Evolutionary conservation across 2,888 invertebrate genomes (phyloP).

Genomic region (Hemistola chrysoprasaria): DNA sequence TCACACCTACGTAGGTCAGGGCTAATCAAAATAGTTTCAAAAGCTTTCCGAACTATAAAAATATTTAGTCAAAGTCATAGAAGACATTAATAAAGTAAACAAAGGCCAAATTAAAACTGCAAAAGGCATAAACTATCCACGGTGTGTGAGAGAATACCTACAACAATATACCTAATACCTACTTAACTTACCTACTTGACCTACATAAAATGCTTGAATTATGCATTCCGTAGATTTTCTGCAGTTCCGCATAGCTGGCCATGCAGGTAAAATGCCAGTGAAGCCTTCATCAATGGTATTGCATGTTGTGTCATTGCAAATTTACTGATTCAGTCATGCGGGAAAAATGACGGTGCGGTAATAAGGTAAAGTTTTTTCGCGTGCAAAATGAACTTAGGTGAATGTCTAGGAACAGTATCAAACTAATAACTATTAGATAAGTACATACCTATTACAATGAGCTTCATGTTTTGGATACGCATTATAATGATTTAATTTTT

Average conservation of each 20-base stretch:
- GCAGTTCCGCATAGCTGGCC: slow-evolving; percentile 20
- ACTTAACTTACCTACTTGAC: slow-evolving; percentile 13
- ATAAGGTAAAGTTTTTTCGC: slow-evolving; percentile 1
- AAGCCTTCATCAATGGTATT: slow-evolving; percentile 29
- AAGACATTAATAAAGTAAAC: too few relatives aligned
- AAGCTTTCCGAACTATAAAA: too few relatives aligned
- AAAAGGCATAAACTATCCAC: neutral
- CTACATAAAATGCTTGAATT: slow-evolving; percentile 8
- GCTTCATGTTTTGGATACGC: too few relatives aligned
- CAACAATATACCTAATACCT: slow-evolving; percentile 4
- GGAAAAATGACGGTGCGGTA: slow-evolving; percentile 21
- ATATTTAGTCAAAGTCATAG: too few relatives aligned
- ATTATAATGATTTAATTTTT: too few relatives aligned
- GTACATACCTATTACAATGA: too few relatives aligned
- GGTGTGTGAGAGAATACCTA: slow-evolving; percentile 9
- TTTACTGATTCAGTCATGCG: slow-evolving; percentile 30
- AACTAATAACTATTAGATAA: too few relatives aligned
- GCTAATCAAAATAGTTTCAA: too few relatives aligned
- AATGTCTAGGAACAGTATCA: too few relatives aligned
- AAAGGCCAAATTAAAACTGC: too few relatives aligned
- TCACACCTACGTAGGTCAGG: too few relatives aligned
- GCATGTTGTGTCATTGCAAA: slow-evolving; percentile 33
- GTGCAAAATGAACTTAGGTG: too few relatives aligned
- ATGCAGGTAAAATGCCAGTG: slow-evolving; percentile 22
- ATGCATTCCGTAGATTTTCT: slow-evolving; percentile 12